A percentile compares a stretch with the other conserved stretches of the same genome.
Evolutionary conservation across 2,888 invertebrate species (phyloP).

Genomic region (Drosophila helvetica): DNA sequence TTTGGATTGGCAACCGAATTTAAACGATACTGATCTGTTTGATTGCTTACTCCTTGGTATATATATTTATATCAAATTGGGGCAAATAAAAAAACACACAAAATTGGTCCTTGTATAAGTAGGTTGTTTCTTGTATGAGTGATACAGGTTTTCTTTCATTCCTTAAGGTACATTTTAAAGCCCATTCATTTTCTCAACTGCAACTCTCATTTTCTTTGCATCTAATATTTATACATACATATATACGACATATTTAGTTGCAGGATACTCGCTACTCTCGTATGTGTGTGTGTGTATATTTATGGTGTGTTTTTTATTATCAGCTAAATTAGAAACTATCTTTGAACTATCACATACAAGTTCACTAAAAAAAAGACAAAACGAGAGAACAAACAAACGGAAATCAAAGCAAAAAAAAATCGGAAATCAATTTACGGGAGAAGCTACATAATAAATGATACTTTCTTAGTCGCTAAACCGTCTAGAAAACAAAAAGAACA

Average conservation of each 20-base stretch:
- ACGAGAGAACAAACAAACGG: slow-evolving; percentile 22
- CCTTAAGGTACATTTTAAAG: slow-evolving; percentile 49
- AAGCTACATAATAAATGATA: neutral
- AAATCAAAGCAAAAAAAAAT: slow-evolving; percentile 6
- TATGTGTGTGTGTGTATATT: slow-evolving; percentile 5
- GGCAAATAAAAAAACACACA: slow-evolving; percentile 6
- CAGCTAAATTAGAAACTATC: slow-evolving; percentile 67
- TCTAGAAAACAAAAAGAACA: slow-evolving; percentile 19
- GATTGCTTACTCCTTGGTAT: neutral
- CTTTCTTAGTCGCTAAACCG: neutral
- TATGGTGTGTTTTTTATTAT: slow-evolving; percentile 20
- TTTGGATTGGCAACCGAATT: neutral
- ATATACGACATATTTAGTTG: neutral
- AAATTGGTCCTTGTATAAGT: slow-evolving; percentile 17
- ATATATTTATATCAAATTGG: slow-evolving; percentile 12
- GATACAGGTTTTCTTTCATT: slow-evolving; percentile 4
- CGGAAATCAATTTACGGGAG: neutral
- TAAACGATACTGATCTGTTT: neutral
- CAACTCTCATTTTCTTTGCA: neutral
- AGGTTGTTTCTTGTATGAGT: neutral
- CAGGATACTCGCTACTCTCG: neutral
- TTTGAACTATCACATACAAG: slow-evolving; percentile 82
- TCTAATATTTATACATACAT: neutral
- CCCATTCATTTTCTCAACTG: slow-evolving; percentile 27
- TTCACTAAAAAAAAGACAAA: slow-evolving; percentile 60